Base-by-base conservation (phyloP, 2,113 vertebrate species). In the Eublepharis macularius region DNA sequence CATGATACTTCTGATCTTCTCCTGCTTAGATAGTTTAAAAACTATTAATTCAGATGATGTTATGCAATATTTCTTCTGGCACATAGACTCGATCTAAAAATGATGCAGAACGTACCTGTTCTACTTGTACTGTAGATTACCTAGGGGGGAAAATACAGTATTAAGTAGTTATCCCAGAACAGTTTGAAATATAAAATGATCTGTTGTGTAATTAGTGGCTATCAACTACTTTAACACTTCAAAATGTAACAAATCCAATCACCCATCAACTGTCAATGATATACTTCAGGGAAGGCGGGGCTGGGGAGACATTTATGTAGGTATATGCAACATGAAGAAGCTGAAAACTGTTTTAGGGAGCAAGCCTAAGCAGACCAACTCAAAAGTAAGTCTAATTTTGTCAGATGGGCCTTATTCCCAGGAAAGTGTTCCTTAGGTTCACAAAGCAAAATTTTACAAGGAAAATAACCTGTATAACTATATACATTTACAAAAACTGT, bases 71-170 rank as follows among this genome's bases (percentile, higher is more conserved):
- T 16, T 0, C 54, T 77, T 69, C 24, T 72, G 21, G 2, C 14
- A 21, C 29, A 19, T 34, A 60, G 65, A 34, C 13, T n/a, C 6
- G 11, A 54, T 36, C 17, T 68, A 85, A 69, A 24, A 68, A 45
- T 4, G n/a, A 39, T 78, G 76, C 34, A 91, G 92, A 82, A 84
- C 85, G 83, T 69, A 3, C 7, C 13, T 79, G 16, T 72, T 79
- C 32, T 54, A 45, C 17, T n/a, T 85, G 29, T 43, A 60, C 14
- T 17, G 32, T 1, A 2, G 6, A 63, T 3, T 73, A 36, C 43
- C 76, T 86, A 51, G 54, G 7, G 60, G 39, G 4, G n/a, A 49
- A 74, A 45, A 65, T 11, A 36, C 1, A 54, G 49, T 26, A 82
- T 82, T 69, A 17, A 32, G 49, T 65, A 17, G 3, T 84, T 79